phyloP scores from a whole-genome alignment of 1,140 invertebrate species.

The Dendroctonus ponderosae region DNA sequence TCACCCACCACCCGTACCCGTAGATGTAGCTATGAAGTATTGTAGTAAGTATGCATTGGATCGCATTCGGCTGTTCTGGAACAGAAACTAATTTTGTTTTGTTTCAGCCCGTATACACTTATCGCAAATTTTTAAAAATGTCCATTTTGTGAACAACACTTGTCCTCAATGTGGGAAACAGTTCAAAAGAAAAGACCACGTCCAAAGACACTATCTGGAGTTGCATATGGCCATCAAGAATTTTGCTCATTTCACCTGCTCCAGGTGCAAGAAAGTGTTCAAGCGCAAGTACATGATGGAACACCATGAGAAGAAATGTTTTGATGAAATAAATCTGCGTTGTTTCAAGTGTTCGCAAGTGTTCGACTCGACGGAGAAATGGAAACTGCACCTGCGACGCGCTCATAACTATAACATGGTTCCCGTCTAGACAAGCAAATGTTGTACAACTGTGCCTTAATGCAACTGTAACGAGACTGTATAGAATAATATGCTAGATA shows the following conservation, averaged over 20 bases:
- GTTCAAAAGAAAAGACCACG: slow-evolving; percentile 52
- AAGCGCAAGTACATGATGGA: slow-evolving; percentile 42
- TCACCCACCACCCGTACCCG: too few species aligned
- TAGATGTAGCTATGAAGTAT: too few species aligned
- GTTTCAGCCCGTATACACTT: background rate
- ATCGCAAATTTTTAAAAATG: slow-evolving; percentile 26
- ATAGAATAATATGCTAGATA: too few species aligned
- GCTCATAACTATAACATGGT: slow-evolving; percentile 31
- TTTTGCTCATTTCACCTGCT: slow-evolving; percentile 28
- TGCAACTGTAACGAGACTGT: background rate
- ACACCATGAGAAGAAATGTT: too few species aligned
- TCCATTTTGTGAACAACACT: slow-evolving; percentile 34
- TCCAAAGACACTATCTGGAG: slow-evolving; percentile 49
- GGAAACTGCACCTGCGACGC: slow-evolving; percentile 34
- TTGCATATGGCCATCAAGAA: slow-evolving; percentile 38
- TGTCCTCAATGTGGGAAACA: slow-evolving; percentile 51
- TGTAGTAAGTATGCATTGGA: too few species aligned
- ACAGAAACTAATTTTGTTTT: too few species aligned
- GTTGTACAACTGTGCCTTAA: background rate
- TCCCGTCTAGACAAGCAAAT: background rate
- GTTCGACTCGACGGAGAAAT: slow-evolving; percentile 27
- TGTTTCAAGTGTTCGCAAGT: slow-evolving; percentile 27
- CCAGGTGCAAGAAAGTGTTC: slow-evolving; percentile 35
- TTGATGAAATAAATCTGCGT: too few species aligned
- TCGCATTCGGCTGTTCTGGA: too few species aligned